Evolutionary conservation across 2,797 vertebrate genomes (phyloP).

Genomic region (Psittacula echo): DNA sequence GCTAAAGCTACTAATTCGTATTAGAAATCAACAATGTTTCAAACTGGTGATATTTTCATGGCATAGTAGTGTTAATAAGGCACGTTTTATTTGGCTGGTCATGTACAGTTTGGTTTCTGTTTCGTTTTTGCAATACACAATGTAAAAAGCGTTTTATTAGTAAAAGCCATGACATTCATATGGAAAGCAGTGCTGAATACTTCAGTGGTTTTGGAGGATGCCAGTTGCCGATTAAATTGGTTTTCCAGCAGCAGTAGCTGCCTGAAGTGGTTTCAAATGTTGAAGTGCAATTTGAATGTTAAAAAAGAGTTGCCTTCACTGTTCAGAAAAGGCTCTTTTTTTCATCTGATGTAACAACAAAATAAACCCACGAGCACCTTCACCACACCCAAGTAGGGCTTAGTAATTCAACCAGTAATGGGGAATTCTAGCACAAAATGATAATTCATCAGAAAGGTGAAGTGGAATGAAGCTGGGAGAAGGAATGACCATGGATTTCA

Average conservation of each 20-base stretch:
- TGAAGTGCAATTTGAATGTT: background rate
- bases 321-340: background rate
- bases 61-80: background rate
- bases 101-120: background rate
- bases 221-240: background rate
- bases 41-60: background rate
- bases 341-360: background rate
- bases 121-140: background rate
- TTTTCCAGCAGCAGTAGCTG: background rate
- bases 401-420: background rate
- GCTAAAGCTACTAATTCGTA: background rate
- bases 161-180: fast-evolving
- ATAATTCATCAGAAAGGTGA: background rate
- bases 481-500: background rate
- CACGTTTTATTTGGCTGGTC: background rate
- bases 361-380: background rate
- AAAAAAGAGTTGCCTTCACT: fast-evolving
- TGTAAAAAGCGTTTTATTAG: background rate
- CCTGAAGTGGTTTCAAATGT: background rate
- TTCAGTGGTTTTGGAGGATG: background rate
- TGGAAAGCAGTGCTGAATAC: background rate
- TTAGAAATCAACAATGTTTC: background rate
- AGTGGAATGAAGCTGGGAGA: background rate
- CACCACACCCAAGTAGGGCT: background rate
- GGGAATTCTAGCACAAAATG: background rate